A percentile compares a stretch with the other conserved stretches of the same genome.
These are phyloP conservation scores for Ophonus ardosiacus DNA, from an alignment of 2,888 invertebrate species.

Conservation along the genomic window DNA sequence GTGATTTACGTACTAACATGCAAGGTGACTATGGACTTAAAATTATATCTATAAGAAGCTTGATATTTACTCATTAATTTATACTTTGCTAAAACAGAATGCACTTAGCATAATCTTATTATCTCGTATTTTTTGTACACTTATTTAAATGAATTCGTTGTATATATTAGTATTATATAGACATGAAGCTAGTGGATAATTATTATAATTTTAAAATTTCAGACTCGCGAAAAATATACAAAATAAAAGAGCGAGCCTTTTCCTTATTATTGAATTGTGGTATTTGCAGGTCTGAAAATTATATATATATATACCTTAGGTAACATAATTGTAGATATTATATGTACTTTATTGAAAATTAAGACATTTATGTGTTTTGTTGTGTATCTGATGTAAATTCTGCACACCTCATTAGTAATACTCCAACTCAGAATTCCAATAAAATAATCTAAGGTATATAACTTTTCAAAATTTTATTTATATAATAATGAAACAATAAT, in stretches of 20 bases:
- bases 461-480: slow-evolving; percentile 9
- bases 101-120: slow-evolving; percentile 35
- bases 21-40: slow-evolving; percentile 56
- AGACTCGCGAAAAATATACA: slow-evolving; percentile 46
- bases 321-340: slow-evolving; percentile 62
- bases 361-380: slow-evolving; percentile 57
- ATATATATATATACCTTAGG: slow-evolving; percentile 38
- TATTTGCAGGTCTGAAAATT: slow-evolving; percentile 59
- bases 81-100: slow-evolving; percentile 31
- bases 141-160: slow-evolving; percentile 55
- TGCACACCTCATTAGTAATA: slow-evolving; percentile 52
- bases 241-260: slow-evolving; percentile 37
- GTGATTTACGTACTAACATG: slow-evolving; percentile 52
- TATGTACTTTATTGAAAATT: slow-evolving; percentile 54
- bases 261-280: slow-evolving; percentile 47
- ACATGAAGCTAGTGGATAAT: slow-evolving; percentile 37
- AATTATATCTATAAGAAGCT: slow-evolving; percentile 37
- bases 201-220: slow-evolving; percentile 44
- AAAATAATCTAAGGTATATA: background rate
- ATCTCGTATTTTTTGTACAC: slow-evolving; percentile 50
- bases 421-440: background rate
- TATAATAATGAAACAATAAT: background rate
- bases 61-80: slow-evolving; percentile 47
- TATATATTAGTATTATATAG: slow-evolving; percentile 49
- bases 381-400: slow-evolving; percentile 59